Evolutionary conservation across 2,113 vertebrate genomes (phyloP).

Genomic region (Galeopterus variegatus): DNA sequence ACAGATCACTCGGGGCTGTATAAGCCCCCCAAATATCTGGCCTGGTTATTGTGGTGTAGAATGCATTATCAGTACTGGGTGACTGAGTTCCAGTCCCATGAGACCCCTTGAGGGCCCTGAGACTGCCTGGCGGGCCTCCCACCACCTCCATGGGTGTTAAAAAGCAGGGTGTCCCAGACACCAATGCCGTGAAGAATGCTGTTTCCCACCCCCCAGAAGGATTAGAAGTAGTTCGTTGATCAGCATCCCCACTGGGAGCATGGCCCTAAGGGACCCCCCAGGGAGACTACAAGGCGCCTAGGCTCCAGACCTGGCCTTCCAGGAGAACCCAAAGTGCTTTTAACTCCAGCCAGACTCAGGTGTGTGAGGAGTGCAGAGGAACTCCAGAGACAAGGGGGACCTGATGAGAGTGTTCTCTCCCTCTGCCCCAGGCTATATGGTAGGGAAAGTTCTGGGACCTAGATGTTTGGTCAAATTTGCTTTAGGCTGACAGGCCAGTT

Average conservation of each 20-base stretch:
- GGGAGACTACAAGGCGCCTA: background rate
- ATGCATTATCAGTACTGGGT: background rate
- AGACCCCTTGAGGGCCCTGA: background rate
- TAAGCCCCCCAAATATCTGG: background rate
- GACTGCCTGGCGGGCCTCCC: background rate
- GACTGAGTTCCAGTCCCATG: background rate
- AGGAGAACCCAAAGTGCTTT: background rate
- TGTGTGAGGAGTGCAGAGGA: fast-evolving
- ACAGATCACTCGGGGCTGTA: background rate
- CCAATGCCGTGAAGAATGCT: background rate
- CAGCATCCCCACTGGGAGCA: background rate
- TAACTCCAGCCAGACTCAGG: background rate
- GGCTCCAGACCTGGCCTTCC: background rate
- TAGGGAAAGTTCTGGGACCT: background rate
- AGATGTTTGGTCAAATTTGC: background rate
- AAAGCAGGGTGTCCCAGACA: background rate
- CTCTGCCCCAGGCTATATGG: fast-evolving
- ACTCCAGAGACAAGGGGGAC: background rate
- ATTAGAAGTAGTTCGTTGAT: background rate
- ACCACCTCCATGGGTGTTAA: background rate
- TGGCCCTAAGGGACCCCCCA: background rate
- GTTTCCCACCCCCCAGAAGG: background rate
- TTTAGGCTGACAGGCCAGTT: background rate
- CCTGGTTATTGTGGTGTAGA: background rate
- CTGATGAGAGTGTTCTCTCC: background rate